Percentiles rank a stretch among this genome's conserved stretches.
phyloP scores from a whole-genome alignment of 2,888 invertebrate species.

The Mantis religiosa region DNA sequence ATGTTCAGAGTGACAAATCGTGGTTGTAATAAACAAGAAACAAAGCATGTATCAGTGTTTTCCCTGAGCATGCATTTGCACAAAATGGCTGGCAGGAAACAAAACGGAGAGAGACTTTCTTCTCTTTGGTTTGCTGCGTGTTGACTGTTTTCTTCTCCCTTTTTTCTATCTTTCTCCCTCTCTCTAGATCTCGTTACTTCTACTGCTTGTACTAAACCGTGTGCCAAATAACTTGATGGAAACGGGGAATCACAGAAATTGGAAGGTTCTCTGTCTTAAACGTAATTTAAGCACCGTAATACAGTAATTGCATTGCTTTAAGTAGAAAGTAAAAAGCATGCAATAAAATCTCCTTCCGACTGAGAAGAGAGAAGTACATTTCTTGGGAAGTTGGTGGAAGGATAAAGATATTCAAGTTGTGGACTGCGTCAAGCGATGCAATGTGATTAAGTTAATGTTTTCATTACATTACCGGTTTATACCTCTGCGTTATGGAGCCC shows the following conservation, averaged over 20 bases:
- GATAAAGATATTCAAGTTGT: too few species aligned
- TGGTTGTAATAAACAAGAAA: neutral
- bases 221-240: neutral
- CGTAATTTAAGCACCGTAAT: neutral
- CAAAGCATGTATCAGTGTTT: neutral
- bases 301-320: neutral
- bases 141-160: neutral
- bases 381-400: too few species aligned
- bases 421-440: too few species aligned
- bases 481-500: too few species aligned
- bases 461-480: too few species aligned
- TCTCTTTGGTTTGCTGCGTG: slow-evolving; percentile 6
- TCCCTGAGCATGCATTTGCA: neutral
- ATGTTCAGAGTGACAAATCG: too few species aligned
- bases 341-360: neutral
- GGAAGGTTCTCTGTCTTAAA: neutral
- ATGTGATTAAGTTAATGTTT: too few species aligned
- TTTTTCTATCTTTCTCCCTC: neutral
- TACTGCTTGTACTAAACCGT: neutral
- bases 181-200: neutral
- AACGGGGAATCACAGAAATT: neutral
- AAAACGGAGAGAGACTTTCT: neutral
- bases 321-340: neutral
- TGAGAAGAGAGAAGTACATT: neutral
- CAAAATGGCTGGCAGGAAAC: neutral